These are phyloP conservation scores for Crossaster papposus DNA, from an alignment of 53 echinoderm and acorn worm genomes.

Conservation along the genomic window DNA sequence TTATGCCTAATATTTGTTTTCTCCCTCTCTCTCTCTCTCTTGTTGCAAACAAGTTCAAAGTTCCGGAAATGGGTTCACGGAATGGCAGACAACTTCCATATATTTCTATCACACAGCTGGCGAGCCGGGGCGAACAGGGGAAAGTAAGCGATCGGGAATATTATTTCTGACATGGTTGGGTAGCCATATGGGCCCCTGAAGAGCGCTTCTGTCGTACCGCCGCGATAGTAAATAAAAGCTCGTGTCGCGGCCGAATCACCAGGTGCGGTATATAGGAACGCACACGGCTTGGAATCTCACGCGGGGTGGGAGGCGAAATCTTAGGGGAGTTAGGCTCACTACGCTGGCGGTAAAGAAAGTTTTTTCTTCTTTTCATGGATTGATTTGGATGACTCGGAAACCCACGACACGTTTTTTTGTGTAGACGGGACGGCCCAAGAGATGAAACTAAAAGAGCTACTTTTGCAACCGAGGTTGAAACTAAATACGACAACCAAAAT, in stretches of 20 bases:
- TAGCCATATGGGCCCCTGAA: constrained; percentile 18
- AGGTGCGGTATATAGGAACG: not conserved
- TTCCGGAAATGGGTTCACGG: constrained; percentile 44
- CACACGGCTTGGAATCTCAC: not conserved
- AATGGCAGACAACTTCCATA: constrained; percentile 25
- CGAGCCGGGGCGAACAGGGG: not conserved
- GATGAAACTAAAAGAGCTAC: not conserved
- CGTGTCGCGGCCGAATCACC: not conserved
- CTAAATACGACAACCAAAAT: not conserved
- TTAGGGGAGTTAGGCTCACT: constrained; percentile 19
- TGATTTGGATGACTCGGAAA: not conserved
- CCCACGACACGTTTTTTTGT: not conserved
- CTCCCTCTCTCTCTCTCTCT: no score
- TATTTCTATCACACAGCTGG: constrained; percentile 44
- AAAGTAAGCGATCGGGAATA: constrained; percentile 50
- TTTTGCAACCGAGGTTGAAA: not conserved
- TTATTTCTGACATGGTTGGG: constrained; percentile 51
- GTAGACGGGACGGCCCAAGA: not conserved
- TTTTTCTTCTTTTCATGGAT: not conserved
- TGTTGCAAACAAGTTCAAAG: constrained; percentile 43
- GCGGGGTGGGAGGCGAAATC: constrained; percentile 10
- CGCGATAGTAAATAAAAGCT: constrained; percentile 38
- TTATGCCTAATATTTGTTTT: not conserved
- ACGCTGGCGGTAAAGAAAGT: constrained; percentile 36
- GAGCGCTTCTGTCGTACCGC: constrained; percentile 5